Evolutionary conservation across 2,797 vertebrate species (phyloP).

Genomic region (Chiroxiphia lanceolata): DNA sequence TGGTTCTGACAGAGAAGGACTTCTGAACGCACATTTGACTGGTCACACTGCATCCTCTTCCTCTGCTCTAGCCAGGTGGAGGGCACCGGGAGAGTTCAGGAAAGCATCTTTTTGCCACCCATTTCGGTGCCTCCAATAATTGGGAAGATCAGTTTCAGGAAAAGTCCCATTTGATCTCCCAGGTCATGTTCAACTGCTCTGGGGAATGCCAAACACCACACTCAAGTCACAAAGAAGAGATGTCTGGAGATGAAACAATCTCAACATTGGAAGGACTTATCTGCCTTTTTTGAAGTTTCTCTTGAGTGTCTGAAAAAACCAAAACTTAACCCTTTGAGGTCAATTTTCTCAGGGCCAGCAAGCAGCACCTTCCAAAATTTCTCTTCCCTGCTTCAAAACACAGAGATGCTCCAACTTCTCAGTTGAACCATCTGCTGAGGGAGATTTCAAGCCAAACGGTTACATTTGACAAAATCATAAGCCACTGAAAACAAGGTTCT

Average conservation of each 20-base stretch:
- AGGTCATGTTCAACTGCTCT: background rate
- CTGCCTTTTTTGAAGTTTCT: background rate
- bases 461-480: constrained; percentile 16
- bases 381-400: background rate
- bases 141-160: background rate
- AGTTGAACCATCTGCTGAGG: constrained; percentile 5
- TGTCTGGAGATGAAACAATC: background rate
- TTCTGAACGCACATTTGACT: background rate
- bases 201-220: background rate
- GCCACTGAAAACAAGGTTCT: background rate
- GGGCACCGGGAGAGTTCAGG: background rate
- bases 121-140: background rate
- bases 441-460: constrained; percentile 5
- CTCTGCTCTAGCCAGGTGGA: background rate
- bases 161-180: background rate
- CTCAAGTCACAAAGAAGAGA: background rate
- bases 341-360: background rate
- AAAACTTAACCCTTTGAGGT: background rate
- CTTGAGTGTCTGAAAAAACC: background rate
- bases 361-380: background rate
- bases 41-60: background rate
- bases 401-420: background rate
- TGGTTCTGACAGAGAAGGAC: background rate
- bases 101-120: background rate
- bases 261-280: background rate